Evolutionary conservation across 2,113 vertebrate genomes (phyloP).

Genomic region (Pithys albifrons): DNA sequence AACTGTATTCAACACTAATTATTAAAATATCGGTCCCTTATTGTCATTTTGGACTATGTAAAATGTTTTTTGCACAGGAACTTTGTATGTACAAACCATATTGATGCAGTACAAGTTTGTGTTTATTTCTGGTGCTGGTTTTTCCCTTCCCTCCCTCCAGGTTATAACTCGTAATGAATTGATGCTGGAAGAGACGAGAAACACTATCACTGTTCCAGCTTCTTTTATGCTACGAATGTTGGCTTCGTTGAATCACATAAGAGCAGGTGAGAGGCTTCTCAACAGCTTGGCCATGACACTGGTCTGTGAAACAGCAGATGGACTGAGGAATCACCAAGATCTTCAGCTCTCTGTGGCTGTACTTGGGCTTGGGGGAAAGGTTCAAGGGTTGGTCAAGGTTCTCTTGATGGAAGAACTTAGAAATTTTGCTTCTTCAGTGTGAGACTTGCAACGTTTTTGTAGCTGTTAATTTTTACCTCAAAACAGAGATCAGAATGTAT

Average conservation of each 20-base stretch:
- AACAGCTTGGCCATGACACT: not conserved
- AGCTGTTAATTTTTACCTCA: not conserved
- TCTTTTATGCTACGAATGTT: constrained; percentile 99
- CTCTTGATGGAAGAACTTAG: not conserved
- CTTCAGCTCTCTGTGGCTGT: not conserved
- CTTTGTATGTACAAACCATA: not conserved
- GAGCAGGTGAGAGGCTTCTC: constrained; percentile 84
- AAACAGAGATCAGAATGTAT: not conserved
- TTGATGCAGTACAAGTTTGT: not conserved
- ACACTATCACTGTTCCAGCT: constrained; percentile 97
- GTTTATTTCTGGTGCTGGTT: not conserved
- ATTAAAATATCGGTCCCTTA: not conserved
- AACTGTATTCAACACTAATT: not conserved
- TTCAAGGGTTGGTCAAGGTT: not conserved
- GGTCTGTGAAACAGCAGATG: not conserved
- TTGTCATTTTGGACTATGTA: not conserved
- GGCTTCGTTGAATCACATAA: constrained; percentile 95
- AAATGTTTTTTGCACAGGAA: not conserved
- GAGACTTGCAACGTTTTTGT: not conserved
- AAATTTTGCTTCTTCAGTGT: not conserved
- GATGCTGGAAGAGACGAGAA: constrained; percentile 97
- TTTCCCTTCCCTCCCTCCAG: constrained; percentile 59
- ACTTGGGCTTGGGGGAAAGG: not conserved
- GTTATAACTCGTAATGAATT: constrained; percentile 97
- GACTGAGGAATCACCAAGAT: not conserved